A percentile compares a stretch with the other conserved stretches of the same genome.
Conservation (phyloP, 2,888 invertebrate genomes). For the Philaethria dido region DNA sequence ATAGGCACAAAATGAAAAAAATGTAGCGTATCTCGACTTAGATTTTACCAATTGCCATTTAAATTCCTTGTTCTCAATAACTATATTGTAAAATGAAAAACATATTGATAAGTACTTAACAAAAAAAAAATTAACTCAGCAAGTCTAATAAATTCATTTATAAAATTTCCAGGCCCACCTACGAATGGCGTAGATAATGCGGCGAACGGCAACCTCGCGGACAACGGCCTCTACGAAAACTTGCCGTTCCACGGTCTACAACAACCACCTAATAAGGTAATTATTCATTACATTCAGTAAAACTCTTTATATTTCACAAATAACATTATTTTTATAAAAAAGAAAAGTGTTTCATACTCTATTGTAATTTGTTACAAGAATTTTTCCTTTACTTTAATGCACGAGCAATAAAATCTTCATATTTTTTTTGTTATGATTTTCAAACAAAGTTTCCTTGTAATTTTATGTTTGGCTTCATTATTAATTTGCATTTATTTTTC, state of each 20-base stretch:
- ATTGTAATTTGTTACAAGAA: background rate
- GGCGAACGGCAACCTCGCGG: constrained; percentile 86
- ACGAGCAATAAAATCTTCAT: background rate
- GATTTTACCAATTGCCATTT: too few relatives aligned
- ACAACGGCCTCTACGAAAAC: constrained; percentile 96
- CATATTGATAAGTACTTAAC: background rate
- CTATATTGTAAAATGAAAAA: background rate
- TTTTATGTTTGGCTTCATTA: constrained; percentile 50
- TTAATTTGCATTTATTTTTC: constrained; percentile 70
- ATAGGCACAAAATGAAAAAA: too few relatives aligned
- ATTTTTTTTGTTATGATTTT: background rate
- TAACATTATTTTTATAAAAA: too few relatives aligned
- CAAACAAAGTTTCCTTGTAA: background rate
- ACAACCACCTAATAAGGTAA: constrained; percentile 96
- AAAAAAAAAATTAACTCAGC: background rate
- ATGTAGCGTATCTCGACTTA: too few relatives aligned
- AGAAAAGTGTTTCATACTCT: too few relatives aligned
- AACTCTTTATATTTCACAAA: too few relatives aligned
- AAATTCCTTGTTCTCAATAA: too few relatives aligned
- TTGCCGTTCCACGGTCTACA: constrained; percentile 97
- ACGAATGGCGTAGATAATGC: constrained; percentile 83
- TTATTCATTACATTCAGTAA: too few relatives aligned
- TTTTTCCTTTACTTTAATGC: background rate
- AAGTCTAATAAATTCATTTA: background rate
- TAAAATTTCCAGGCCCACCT: constrained; percentile 71